Percentiles rank a stretch among this genome's conserved stretches.
Evolutionary conservation across 2,888 invertebrate species (phyloP).

Genomic region (Cryptocephalus primarius): DNA sequence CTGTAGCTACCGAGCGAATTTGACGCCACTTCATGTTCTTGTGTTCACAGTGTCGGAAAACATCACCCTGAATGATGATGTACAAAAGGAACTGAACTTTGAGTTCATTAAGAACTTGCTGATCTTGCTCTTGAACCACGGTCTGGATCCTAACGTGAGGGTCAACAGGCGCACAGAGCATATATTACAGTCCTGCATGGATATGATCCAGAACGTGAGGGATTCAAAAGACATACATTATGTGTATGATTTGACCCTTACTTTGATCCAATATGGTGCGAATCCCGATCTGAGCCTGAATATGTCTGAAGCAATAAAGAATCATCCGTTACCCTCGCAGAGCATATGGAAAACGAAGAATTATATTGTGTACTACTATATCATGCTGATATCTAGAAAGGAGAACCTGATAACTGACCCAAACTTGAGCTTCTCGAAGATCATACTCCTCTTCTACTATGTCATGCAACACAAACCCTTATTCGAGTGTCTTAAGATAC

Average conservation of each 20-base stretch:
- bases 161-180: constrained; percentile 53
- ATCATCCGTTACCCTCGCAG: constrained; percentile 30
- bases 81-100: constrained; percentile 55
- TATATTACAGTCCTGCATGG: constrained; percentile 57
- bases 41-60: constrained; percentile 62
- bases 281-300: constrained; percentile 56
- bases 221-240: constrained; percentile 55
- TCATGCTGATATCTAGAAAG: constrained; percentile 57
- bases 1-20: constrained; percentile 55
- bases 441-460: constrained; percentile 53
- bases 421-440: constrained; percentile 50
- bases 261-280: constrained; percentile 63
- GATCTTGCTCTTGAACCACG: constrained; percentile 52
- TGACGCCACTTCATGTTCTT: constrained; percentile 59
- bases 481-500: constrained; percentile 56
- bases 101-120: constrained; percentile 61
- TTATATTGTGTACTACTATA: constrained; percentile 58
- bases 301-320: constrained; percentile 37
- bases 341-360: constrained; percentile 47
- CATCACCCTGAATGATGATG: constrained; percentile 55
- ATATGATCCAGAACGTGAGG: constrained; percentile 58
- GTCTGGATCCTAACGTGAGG: constrained; percentile 52
- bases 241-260: constrained; percentile 58
- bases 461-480: constrained; percentile 59
- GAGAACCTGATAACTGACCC: constrained; percentile 51